Conservation (phyloP, 2,797 vertebrate genomes). For the Podarcis lilfordi region DNA sequence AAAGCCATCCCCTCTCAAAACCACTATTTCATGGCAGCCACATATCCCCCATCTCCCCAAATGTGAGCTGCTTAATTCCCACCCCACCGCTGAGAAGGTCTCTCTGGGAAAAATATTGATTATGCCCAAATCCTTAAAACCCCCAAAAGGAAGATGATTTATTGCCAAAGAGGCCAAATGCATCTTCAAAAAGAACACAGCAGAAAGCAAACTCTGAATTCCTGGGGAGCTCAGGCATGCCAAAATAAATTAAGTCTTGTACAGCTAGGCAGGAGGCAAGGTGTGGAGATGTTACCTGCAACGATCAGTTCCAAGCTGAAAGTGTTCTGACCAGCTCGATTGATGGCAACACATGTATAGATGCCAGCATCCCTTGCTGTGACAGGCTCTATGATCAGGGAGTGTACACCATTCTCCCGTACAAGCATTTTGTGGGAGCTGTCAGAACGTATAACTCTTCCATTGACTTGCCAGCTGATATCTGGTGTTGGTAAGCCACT, state of each 20-base stretch:
- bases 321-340: constrained; percentile 94
- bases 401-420: constrained; percentile 96
- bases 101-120: neutral
- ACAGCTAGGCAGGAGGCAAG: accelerated
- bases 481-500: constrained; percentile 96
- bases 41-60: neutral
- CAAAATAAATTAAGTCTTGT: neutral
- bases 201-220: neutral
- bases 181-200: neutral
- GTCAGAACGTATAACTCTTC: constrained; percentile 91
- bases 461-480: constrained; percentile 94
- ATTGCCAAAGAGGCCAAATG: neutral
- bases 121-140: neutral
- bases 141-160: neutral
- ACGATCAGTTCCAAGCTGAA: constrained; percentile 97
- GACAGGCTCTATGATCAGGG: constrained; percentile 95
- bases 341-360: constrained; percentile 95
- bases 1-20: neutral
- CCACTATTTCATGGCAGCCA: neutral
- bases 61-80: neutral
- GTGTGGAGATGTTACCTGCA: constrained; percentile 82
- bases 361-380: constrained; percentile 92
- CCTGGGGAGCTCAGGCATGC: neutral
- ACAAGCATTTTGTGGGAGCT: constrained; percentile 96
- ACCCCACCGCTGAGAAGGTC: neutral